Evolutionary conservation across 2,113 vertebrate genomes (phyloP).

Genomic region (Gila orcuttii): DNA sequence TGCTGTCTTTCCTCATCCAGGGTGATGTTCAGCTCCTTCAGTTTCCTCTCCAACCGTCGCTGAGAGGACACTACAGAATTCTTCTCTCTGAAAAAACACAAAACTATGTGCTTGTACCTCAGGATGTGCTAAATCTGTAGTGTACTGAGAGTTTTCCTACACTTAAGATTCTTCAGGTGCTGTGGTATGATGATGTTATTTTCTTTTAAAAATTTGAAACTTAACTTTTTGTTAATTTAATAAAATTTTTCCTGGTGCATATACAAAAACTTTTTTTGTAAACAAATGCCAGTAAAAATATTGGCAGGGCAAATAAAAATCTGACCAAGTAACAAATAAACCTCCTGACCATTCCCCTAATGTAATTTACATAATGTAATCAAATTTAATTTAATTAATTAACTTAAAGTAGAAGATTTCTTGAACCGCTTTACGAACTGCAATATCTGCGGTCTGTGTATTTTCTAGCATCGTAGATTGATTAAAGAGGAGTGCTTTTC

Average conservation of each 20-base stretch:
- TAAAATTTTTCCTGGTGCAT: not conserved
- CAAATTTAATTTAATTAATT: no score
- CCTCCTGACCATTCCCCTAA: not conserved
- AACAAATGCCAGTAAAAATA: not conserved
- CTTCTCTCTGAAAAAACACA: slow-evolving; percentile 81
- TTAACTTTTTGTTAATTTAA: no score
- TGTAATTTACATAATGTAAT: no score
- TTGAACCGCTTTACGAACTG: not conserved
- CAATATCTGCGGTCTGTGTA: not conserved
- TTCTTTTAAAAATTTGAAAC: not conserved
- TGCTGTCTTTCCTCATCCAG: slow-evolving; percentile 90
- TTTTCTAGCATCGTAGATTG: not conserved
- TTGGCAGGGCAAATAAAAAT: not conserved
- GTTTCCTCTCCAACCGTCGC: slow-evolving; percentile 88
- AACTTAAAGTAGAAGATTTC: not conserved
- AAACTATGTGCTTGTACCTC: not conserved
- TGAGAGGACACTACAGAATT: slow-evolving; percentile 80
- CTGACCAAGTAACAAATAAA: not conserved
- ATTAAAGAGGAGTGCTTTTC: not conserved
- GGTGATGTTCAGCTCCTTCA: slow-evolving; percentile 90
- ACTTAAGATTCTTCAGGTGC: not conserved
- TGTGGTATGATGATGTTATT: not conserved
- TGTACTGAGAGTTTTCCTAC: not conserved
- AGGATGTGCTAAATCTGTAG: not conserved
- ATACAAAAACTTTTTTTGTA: not conserved